phyloP scores from a whole-genome alignment of 2,888 invertebrate species.

The Herminia tarsipennalis region DNA sequence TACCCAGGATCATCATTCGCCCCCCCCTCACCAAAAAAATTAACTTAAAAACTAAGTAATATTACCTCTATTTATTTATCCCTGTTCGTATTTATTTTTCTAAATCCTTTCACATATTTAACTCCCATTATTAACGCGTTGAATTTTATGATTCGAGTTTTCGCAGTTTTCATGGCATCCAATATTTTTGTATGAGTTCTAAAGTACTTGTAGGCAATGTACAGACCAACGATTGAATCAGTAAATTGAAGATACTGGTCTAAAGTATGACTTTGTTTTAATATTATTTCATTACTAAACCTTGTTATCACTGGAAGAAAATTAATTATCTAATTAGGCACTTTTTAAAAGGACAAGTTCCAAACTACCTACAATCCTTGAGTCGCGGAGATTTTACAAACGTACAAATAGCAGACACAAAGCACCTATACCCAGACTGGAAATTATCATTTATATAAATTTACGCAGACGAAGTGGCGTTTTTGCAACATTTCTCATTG shows the following conservation, averaged over 20 bases:
- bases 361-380: too few species aligned
- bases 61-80: too few species aligned
- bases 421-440: too few species aligned
- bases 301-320: slow-evolving; percentile 15
- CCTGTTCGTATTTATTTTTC: neutral
- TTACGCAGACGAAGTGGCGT: too few species aligned
- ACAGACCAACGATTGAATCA: slow-evolving; percentile 3
- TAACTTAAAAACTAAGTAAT: too few species aligned
- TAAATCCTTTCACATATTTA: neutral
- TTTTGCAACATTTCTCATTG: too few species aligned
- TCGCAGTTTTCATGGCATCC: neutral
- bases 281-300: slow-evolving; percentile 6
- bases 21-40: too few species aligned
- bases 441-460: too few species aligned
- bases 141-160: neutral
- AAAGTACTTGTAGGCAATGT: neutral
- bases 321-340: neutral
- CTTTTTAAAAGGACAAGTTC: too few species aligned
- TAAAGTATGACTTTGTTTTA: slow-evolving; percentile 4
- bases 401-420: too few species aligned
- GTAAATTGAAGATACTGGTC: slow-evolving; percentile 4
- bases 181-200: slow-evolving; percentile 1
- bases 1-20: too few species aligned
- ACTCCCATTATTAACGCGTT: slow-evolving; percentile 6
- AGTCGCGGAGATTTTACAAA: too few species aligned